phyloP scores from a whole-genome alignment of 2,888 invertebrate genomes.

The Drosophila maculinotata region DNA sequence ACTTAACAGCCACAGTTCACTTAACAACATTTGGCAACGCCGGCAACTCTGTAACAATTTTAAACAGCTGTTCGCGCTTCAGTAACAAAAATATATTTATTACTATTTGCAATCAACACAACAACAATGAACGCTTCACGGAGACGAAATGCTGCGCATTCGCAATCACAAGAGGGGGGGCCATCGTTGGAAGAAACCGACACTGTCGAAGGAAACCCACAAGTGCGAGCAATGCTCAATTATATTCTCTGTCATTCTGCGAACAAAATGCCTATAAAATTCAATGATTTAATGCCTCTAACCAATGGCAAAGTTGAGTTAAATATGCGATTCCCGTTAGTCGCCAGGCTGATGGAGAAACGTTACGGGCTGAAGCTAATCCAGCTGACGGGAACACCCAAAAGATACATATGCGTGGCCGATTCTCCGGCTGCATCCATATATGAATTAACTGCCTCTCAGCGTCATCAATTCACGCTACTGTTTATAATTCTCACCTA shows the following conservation, averaged over 20 bases:
- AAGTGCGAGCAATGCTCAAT: slow-evolving; percentile 49
- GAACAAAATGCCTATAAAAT: slow-evolving; percentile 55
- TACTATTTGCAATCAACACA: background rate
- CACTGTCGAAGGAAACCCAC: slow-evolving; percentile 17
- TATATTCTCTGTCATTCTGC: slow-evolving; percentile 57
- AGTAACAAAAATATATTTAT: slow-evolving; percentile 23
- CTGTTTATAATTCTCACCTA: slow-evolving; percentile 59
- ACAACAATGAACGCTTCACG: slow-evolving; percentile 44
- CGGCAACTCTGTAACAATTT: slow-evolving; percentile 24
- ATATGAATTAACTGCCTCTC: slow-evolving; percentile 50
- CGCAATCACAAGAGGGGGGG: slow-evolving; percentile 18
- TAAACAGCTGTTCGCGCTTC: slow-evolving; percentile 9
- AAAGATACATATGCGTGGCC: slow-evolving; percentile 56
- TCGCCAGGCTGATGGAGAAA: slow-evolving; percentile 28
- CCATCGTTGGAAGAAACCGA: slow-evolving; percentile 2
- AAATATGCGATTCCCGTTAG: slow-evolving; percentile 28
- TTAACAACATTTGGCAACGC: background rate
- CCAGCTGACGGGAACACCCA: slow-evolving; percentile 36
- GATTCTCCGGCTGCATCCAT: slow-evolving; percentile 45
- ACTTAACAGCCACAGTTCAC: background rate
- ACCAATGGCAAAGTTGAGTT: slow-evolving; percentile 30
- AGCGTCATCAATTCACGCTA: slow-evolving; percentile 51
- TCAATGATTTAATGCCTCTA: slow-evolving; percentile 38
- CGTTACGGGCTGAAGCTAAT: slow-evolving; percentile 49
- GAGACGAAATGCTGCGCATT: slow-evolving; percentile 4